Evolutionary conservation across 2,113 vertebrate species (phyloP), one percentile per base, ranked within the genome.

Genomic region (Galeopterus variegatus): DNA sequence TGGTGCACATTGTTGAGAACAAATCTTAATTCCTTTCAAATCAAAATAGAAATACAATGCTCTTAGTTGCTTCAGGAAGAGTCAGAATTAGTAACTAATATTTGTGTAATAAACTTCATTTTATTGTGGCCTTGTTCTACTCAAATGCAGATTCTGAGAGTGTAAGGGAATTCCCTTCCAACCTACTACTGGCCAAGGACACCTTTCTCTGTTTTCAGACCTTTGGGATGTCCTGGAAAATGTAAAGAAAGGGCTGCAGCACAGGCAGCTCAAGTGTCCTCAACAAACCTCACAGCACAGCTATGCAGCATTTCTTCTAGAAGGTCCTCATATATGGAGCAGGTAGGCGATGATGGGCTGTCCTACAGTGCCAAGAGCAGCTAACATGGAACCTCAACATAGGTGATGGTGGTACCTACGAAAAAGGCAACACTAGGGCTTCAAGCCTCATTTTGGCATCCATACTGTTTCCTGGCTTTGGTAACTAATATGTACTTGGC

Each of bases 1-100:
- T 12, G 7, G 18, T 69, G 28, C 9, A 84, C 5, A 1, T n/a
- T 83, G 62, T 11, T 83, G 52, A 87, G 56, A 90, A 82, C 8
- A 94, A 90, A 80, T 31, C 13, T 50, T 80, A 87, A 85, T 52
- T 58, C 45, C 2, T 81, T 80, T 21, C n/a, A 72, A 50, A 80
- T 81, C 21, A 85, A 86, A 88, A 45, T 18, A 91, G 28, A 92
- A 91, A 67, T 60, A 13, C 9, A 70, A 24, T 45, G 13, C 28
- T 86, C 1, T 13, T 64, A 5, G 7, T 75, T 79, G 5, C 18
- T 88, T 87, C 58, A 79, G 36, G 6, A 89, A 67, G 12, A 82
- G 26, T 80, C 45, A 67, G 11, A 73, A 36, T 56, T 48, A 90
- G 18, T 69, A 48, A 67, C 48, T 64, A 79, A 12, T 76, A 75